A percentile compares a stretch with the other conserved stretches of the same genome.
Conservation (phyloP, 2,888 invertebrate species). For the Leptopterna dolabrata region DNA sequence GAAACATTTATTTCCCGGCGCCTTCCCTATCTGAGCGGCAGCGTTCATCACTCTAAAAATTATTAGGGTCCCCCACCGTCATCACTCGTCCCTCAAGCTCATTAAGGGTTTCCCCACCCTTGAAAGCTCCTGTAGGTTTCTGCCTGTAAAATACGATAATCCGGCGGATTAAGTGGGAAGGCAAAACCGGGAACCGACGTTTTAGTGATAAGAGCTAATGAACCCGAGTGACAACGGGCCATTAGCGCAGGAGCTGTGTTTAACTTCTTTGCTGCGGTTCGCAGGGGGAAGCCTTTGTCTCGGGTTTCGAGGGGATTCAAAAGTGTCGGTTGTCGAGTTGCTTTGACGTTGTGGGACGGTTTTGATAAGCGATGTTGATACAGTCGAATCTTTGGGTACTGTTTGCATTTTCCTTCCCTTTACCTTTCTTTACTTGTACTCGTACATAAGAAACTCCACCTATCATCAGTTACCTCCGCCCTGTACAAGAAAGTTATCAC, state of each 20-base stretch:
- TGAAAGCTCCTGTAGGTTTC: background rate
- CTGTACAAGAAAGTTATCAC: too few species aligned
- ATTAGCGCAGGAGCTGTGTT: background rate
- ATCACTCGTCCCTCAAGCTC: constrained; percentile 31
- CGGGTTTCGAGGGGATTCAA: too few species aligned
- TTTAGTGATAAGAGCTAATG: constrained; percentile 29
- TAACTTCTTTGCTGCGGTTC: background rate
- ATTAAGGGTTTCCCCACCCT: constrained; percentile 28
- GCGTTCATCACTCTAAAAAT: constrained; percentile 46
- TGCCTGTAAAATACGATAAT: constrained; percentile 4
- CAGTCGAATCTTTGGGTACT: too few species aligned
- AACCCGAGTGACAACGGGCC: constrained; percentile 25
- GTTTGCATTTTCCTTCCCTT: too few species aligned
- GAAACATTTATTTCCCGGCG: constrained; percentile 26
- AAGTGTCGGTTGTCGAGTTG: too few species aligned
- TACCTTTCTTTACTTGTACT: too few species aligned
- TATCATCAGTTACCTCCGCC: too few species aligned
- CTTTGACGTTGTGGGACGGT: too few species aligned
- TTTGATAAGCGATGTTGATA: too few species aligned
- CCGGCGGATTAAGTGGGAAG: background rate
- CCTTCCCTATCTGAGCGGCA: constrained; percentile 21
- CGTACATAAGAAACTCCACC: too few species aligned
- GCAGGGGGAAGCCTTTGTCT: too few species aligned
- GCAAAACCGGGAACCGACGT: background rate
- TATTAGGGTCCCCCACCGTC: constrained; percentile 31